Evolutionary conservation across 2,113 vertebrate genomes (phyloP).

Genomic region (Nannobrachium achirus): DNA sequence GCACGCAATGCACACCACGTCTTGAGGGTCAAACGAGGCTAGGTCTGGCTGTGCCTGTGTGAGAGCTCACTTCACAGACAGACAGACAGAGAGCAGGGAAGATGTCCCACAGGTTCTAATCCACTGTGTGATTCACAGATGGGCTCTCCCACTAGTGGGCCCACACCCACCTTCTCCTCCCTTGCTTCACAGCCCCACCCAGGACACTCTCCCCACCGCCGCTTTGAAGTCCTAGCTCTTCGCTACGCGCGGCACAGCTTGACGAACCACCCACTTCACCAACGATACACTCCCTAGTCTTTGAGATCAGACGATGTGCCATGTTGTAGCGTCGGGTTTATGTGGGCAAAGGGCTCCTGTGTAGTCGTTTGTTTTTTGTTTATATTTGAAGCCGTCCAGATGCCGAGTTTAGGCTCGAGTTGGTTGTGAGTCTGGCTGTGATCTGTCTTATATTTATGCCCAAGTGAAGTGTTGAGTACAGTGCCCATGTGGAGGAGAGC

Average conservation of each 20-base stretch:
- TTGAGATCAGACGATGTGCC: slow-evolving; percentile 7
- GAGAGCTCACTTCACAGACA: slow-evolving; percentile 13
- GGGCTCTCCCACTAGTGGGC: slow-evolving; percentile 26
- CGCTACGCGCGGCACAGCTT: slow-evolving; percentile 42
- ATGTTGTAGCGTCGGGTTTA: slow-evolving; percentile 23
- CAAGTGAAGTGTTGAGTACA: slow-evolving; percentile 46
- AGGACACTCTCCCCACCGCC: slow-evolving; percentile 54
- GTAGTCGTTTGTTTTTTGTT: slow-evolving; percentile 56
- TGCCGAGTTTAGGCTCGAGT: slow-evolving; percentile 43
- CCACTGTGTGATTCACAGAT: slow-evolving; percentile 45
- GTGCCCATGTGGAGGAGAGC: slow-evolving; percentile 9
- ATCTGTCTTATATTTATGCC: slow-evolving; percentile 28
- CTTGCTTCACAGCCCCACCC: slow-evolving; percentile 61
- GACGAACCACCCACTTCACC: slow-evolving; percentile 58
- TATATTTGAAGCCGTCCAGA: slow-evolving; percentile 49
- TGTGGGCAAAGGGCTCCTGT: slow-evolving; percentile 14
- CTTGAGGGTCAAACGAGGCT: slow-evolving; percentile 32
- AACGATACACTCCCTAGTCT: slow-evolving; percentile 38
- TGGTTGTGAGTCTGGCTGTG: slow-evolving; percentile 49
- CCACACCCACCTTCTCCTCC: slow-evolving; percentile 59
- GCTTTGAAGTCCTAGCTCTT: slow-evolving; percentile 63
- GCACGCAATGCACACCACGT: slow-evolving; percentile 10
- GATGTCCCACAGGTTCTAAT: slow-evolving; percentile 38
- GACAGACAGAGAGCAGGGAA: slow-evolving; percentile 12
- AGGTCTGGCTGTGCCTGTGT: slow-evolving; percentile 11